Percentiles rank a stretch among this genome's conserved stretches.
Conservation (phyloP, 2,888 invertebrate genomes). For the Ramazzottius varieornatus region DNA sequence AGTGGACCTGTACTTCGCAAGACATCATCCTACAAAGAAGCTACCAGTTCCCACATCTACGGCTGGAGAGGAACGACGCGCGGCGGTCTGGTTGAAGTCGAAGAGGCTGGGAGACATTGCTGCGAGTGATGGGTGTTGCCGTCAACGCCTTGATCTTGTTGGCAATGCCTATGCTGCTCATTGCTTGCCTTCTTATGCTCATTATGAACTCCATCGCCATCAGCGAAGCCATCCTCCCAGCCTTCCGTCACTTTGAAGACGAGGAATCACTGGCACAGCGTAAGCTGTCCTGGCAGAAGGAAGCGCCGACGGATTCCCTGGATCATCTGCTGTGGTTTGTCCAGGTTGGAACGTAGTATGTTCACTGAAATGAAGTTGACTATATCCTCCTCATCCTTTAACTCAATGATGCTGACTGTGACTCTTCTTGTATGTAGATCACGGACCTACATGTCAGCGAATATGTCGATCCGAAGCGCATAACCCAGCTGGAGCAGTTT, state of each 20-base stretch:
- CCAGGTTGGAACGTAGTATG: conserved; percentile 10
- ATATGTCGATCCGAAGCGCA: conserved; percentile 44
- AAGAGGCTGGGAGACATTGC: no score
- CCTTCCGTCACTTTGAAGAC: neutral
- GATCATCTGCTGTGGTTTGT: conserved; percentile 14
- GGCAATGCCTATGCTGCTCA: conserved; percentile 10
- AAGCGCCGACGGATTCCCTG: neutral
- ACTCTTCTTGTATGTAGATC: conserved; percentile 31
- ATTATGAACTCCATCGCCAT: neutral
- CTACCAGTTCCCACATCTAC: no score
- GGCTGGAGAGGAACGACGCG: no score
- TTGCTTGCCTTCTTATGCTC: conserved; percentile 13
- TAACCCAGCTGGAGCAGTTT: conserved; percentile 49
- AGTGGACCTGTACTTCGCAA: no score
- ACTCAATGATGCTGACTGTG: conserved; percentile 13
- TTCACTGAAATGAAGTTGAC: neutral
- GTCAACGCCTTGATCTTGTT: neutral
- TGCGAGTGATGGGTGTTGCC: neutral
- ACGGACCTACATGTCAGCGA: conserved; percentile 67
- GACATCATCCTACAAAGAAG: no score
- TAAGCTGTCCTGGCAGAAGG: neutral
- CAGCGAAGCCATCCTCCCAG: neutral
- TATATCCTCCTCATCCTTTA: neutral
- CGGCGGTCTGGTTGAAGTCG: no score
- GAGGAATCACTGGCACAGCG: neutral